Conservation (phyloP, 2,797 vertebrate genomes). For the Scarus forsteni region DNA sequence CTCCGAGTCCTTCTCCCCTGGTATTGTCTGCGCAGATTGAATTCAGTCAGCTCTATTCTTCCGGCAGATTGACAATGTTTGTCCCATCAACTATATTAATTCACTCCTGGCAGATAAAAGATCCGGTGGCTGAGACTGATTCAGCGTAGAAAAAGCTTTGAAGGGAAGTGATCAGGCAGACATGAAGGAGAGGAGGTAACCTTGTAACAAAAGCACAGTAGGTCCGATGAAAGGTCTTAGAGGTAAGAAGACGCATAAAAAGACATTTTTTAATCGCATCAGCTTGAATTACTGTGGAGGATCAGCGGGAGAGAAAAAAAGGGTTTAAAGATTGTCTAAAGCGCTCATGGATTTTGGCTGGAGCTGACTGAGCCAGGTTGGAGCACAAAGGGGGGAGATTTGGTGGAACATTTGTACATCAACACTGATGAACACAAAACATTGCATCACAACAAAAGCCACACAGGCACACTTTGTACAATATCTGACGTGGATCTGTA, state of each 20-base stretch:
- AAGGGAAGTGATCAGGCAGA: constrained; percentile 39
- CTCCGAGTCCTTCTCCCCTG: constrained; percentile 66
- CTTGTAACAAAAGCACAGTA: constrained; percentile 80
- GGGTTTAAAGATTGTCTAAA: constrained; percentile 60
- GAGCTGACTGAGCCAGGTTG: constrained; percentile 46
- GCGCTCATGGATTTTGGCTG: constrained; percentile 61
- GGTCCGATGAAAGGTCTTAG: constrained; percentile 73
- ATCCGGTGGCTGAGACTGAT: constrained; percentile 84
- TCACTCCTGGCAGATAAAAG: constrained; percentile 79
- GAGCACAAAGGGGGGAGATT: constrained; percentile 58
- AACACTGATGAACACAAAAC: constrained; percentile 22
- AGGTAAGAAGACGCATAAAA: constrained; percentile 73
- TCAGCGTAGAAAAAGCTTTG: constrained; percentile 68
- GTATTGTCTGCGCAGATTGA: constrained; percentile 85
- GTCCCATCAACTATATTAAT: constrained; percentile 85
- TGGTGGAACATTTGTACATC: constrained; percentile 36
- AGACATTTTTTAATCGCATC: constrained; percentile 79
- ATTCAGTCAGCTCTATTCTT: constrained; percentile 85
- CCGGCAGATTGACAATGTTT: constrained; percentile 86
- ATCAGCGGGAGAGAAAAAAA: constrained; percentile 60
- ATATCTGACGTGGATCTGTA: constrained; percentile 16
- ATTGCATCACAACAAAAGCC: constrained; percentile 29
- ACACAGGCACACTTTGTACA: constrained; percentile 9
- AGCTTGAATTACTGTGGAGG: constrained; percentile 77
- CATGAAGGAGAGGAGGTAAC: constrained; percentile 76